Conservation (phyloP, 2,888 invertebrate species). For the Toxonevra muliebris region DNA sequence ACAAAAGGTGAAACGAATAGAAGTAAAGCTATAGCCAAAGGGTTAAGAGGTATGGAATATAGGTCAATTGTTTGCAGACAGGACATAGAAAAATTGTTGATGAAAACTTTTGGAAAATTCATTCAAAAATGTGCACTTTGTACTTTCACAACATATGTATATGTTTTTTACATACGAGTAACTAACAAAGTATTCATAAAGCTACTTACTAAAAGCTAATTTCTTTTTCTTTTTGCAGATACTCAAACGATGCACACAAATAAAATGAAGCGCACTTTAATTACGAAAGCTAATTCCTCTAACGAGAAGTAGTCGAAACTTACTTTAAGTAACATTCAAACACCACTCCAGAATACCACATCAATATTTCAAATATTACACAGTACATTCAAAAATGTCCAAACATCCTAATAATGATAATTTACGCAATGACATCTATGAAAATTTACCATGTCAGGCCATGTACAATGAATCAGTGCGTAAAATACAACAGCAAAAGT, state of each 20-base stretch:
- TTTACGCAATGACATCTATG: slow-evolving; percentile 65
- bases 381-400: slow-evolving; percentile 56
- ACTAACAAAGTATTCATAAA: background rate
- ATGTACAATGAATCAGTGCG: slow-evolving; percentile 65
- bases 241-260: too few species aligned
- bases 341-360: too few species aligned
- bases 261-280: too few species aligned
- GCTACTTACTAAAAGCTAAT: too few species aligned
- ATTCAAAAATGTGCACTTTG: too few species aligned
- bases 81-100: background rate
- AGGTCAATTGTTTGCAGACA: slow-evolving; percentile 53
- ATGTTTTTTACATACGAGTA: background rate
- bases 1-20: background rate
- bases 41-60: slow-evolving; percentile 44
- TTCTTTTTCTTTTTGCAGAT: too few species aligned
- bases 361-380: background rate
- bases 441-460: slow-evolving; percentile 64
- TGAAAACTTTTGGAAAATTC: too few species aligned
- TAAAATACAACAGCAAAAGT: slow-evolving; percentile 62
- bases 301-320: too few species aligned
- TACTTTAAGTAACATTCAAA: too few species aligned
- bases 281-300: too few species aligned
- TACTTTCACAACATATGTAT: background rate
- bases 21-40: slow-evolving; percentile 40
- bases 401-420: slow-evolving; percentile 65